These are phyloP conservation scores for Bombus sylvicola DNA, from an alignment of 1,140 invertebrate genomes.

Conservation along the genomic window DNA sequence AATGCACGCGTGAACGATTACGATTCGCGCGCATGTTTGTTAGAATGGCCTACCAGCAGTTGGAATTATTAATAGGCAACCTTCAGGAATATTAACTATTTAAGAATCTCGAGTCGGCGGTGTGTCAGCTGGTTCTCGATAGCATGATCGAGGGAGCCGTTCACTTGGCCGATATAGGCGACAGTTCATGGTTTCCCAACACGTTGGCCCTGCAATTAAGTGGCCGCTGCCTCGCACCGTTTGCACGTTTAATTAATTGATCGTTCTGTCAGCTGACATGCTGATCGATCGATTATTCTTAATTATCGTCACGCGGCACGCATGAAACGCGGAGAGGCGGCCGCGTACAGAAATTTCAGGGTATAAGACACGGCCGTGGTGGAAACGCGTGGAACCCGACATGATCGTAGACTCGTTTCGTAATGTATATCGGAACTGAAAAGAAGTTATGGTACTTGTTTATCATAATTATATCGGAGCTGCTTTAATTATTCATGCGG, in stretches of 20 bases:
- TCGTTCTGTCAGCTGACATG: slow-evolving; percentile 14
- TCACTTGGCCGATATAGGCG: slow-evolving; percentile 65
- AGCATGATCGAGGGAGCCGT: slow-evolving; percentile 57
- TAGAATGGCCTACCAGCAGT: slow-evolving; percentile 67
- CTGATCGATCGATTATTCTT: slow-evolving; percentile 40
- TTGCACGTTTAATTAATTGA: slow-evolving; percentile 42
- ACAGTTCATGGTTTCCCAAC: slow-evolving; percentile 54
- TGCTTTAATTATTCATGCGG: slow-evolving; percentile 48
- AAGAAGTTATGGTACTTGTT: slow-evolving; percentile 45
- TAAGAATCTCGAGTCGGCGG: slow-evolving; percentile 67
- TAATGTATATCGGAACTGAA: slow-evolving; percentile 32
- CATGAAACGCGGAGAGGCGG: slow-evolving; percentile 7
- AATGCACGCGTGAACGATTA: slow-evolving; percentile 46
- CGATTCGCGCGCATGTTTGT: slow-evolving; percentile 62
- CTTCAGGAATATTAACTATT: slow-evolving; percentile 78
- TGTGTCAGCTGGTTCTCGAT: slow-evolving; percentile 45
- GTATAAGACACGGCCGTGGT: background rate
- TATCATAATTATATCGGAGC: slow-evolving; percentile 29
- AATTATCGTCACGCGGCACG: slow-evolving; percentile 26
- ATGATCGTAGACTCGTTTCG: background rate
- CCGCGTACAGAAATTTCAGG: background rate
- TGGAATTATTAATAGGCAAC: slow-evolving; percentile 78
- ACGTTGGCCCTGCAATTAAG: slow-evolving; percentile 60
- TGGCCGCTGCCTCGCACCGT: slow-evolving; percentile 3
- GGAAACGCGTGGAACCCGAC: background rate